These are phyloP conservation scores for Chaetogeoica ovagalla DNA, from an alignment of 2,888 invertebrate species.

Conservation along the genomic window DNA sequence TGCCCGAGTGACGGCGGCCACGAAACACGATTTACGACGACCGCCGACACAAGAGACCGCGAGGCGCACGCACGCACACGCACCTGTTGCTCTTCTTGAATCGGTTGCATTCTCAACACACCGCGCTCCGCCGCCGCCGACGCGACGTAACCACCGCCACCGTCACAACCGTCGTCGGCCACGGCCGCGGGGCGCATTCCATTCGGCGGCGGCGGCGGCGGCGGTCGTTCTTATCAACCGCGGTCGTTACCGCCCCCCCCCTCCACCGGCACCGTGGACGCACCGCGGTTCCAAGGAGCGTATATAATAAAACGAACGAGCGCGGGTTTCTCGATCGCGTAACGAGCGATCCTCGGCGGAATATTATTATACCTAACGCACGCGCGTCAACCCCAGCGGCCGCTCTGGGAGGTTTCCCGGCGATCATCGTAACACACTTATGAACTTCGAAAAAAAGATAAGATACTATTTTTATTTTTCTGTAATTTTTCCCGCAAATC, in stretches of 20 bases:
- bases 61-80: slow-evolving; percentile 28
- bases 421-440: too few relatives aligned
- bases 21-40: slow-evolving; percentile 29
- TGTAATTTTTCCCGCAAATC: too few relatives aligned
- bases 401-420: too few relatives aligned
- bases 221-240: neutral
- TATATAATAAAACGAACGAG: neutral
- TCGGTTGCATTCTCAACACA: slow-evolving; percentile 52
- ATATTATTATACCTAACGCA: too few relatives aligned
- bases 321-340: slow-evolving; percentile 26
- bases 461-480: too few relatives aligned
- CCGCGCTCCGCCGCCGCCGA: neutral
- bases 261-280: neutral
- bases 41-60: slow-evolving; percentile 32
- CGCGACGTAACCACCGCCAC: slow-evolving; percentile 7
- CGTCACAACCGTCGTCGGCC: neutral
- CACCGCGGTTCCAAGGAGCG: slow-evolving; percentile 5
- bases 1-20: slow-evolving; percentile 26
- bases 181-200: slow-evolving; percentile 18
- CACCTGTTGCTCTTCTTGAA: slow-evolving; percentile 51
- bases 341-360: neutral
- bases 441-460: too few relatives aligned
- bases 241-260: neutral
- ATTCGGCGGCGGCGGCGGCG: neutral
- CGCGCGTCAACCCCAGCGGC: too few relatives aligned